Evolutionary conservation across 2,888 invertebrate genomes (phyloP), one percentile per base, ranked within the genome.

Genomic region (Keiferia lycopersicella): DNA sequence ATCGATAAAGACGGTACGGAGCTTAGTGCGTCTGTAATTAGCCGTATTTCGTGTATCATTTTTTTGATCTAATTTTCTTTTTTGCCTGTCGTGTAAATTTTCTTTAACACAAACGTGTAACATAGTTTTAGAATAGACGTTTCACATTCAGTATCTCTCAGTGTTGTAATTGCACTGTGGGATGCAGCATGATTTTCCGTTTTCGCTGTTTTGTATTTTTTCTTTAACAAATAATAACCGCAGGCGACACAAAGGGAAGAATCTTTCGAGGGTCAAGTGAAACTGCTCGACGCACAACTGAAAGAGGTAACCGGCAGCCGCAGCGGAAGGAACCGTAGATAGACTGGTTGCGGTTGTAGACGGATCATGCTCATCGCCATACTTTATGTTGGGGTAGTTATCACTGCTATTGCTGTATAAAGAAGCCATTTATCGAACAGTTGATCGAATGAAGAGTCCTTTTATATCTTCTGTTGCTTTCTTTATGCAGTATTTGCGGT

Each of bases 181-280:
- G 79, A 76, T 76, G 72, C 78, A 74, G 87, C 91, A 91, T 91
- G 91, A 79, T 76, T 75, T 78, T 82, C 79, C 73, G 74, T 84
- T 87, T 85, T 84, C 83, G 81, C 79, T 68, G 86, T 82, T 86
- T 82, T 86, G 81, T 88, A 80, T 85, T 81, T 58, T 81, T 84
- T 85, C 82, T 86, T 88, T 88, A 90, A 91, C 81, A 82, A 83
- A 82, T 78, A 81, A 88, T 88, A 86, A 87, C 87, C 87, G 84
- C 93, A 98, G 98, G 98, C 98, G 81, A 97, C 98, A 84, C 96
- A 97, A 93, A 96, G 98, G 92, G 98, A 98, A 93, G 98, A 98
- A 92, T 95, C 96, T 77, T 97, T 96, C 93, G 96, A 97, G 88
- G 95, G 95, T 87, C 97, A 97, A 93, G 96, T 98, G 84, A 97